phyloP scores from a whole-genome alignment of 1,140 invertebrate species.

The Hylyphantes graminicola region DNA sequence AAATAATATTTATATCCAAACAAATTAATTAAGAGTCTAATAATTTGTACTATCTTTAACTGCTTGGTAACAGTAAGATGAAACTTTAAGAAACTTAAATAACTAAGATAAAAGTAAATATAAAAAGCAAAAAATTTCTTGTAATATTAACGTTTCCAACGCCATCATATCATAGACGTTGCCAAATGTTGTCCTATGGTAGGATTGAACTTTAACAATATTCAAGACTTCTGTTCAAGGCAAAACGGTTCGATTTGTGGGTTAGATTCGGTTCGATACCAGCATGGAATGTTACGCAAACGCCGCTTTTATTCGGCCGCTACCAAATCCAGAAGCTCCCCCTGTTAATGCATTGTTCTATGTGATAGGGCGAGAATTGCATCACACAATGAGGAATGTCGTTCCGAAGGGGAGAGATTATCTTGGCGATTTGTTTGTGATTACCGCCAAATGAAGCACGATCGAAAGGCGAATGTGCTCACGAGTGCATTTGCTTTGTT shows the following conservation, averaged over 20 bases:
- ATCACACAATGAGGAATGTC: conserved; percentile 21
- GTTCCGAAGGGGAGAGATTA: not conserved
- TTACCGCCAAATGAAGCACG: conserved; percentile 34
- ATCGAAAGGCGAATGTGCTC: not conserved
- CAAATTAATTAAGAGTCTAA: too few species aligned
- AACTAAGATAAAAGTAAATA: too few species aligned
- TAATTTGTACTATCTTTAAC: too few species aligned
- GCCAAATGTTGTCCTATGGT: too few species aligned
- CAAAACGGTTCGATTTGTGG: conserved; percentile 35
- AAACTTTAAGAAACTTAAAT: too few species aligned
- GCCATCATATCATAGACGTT: too few species aligned
- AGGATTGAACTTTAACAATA: too few species aligned
- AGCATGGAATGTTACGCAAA: conserved; percentile 20
- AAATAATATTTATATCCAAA: too few species aligned
- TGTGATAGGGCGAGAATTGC: not conserved
- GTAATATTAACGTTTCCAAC: too few species aligned
- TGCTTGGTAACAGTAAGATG: too few species aligned
- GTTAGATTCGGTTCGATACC: conserved; percentile 37
- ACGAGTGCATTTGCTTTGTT: conserved; percentile 8
- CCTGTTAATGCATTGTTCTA: conserved; percentile 28
- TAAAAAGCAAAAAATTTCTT: too few species aligned
- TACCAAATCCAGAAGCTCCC: not conserved
- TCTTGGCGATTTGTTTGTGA: conserved; percentile 9
- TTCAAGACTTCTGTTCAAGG: conserved; percentile 6
- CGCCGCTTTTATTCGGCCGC: not conserved